Evolutionary conservation across 2,113 vertebrate species (phyloP).

Genomic region (Eublepharis macularius): DNA sequence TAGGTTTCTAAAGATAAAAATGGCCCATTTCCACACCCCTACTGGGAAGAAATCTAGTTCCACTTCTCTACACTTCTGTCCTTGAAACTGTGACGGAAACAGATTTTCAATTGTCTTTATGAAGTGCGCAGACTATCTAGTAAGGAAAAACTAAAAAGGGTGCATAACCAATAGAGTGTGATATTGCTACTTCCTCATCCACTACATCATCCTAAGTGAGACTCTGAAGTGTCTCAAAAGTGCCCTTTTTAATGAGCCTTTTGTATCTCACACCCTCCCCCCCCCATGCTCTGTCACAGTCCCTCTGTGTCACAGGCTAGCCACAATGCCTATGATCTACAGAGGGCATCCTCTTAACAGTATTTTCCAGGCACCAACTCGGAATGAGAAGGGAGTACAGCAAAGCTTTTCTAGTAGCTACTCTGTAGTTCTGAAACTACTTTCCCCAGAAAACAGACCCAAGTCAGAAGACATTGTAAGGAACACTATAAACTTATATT

Average conservation of each 20-base stretch:
- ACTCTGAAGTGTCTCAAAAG: neutral
- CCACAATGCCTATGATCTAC: neutral
- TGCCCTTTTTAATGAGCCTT: neutral
- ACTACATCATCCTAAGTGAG: neutral
- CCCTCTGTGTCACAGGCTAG: neutral
- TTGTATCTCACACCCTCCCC: neutral
- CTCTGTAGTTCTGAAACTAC: neutral
- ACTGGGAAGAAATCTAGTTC: conserved; percentile 49
- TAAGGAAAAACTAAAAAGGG: neutral
- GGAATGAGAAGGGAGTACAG: neutral
- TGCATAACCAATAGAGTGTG: neutral
- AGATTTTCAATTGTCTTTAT: neutral
- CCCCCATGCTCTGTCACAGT: neutral
- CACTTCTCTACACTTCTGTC: neutral
- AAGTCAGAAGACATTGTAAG: neutral
- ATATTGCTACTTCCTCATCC: neutral
- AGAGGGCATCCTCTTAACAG: neutral
- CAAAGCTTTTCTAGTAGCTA: neutral
- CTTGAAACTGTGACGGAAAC: neutral
- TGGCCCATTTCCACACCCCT: conserved; percentile 69
- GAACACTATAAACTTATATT: neutral
- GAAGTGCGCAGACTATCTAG: neutral
- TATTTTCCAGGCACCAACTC: neutral
- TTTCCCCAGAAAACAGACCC: neutral
- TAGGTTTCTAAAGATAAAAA: conserved; percentile 69